These are phyloP conservation scores for Lysandra coridon DNA, from an alignment of 2,888 invertebrate genomes.

Conservation along the genomic window DNA sequence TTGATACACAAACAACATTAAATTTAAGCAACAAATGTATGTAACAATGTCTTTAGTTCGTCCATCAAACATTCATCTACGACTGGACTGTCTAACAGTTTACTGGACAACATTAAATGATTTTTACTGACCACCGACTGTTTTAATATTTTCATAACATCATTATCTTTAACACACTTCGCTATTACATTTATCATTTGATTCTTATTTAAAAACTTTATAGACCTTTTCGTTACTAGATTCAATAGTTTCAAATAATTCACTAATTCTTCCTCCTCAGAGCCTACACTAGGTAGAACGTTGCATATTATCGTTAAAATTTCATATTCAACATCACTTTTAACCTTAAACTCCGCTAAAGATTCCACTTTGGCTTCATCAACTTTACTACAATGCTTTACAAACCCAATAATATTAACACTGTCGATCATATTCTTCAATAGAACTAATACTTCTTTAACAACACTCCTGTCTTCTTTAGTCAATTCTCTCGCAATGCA, in stretches of 20 bases:
- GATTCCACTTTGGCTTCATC: conserved; percentile 45
- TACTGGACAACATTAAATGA: conserved; percentile 53
- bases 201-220: conserved; percentile 60
- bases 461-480: conserved; percentile 48
- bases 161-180: conserved; percentile 50
- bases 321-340: conserved; percentile 65
- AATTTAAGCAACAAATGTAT: conserved; percentile 49
- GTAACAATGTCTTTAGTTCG: conserved; percentile 52
- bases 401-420: conserved; percentile 54
- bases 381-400: conserved; percentile 51
- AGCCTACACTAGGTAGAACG: conserved; percentile 52
- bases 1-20: too few relatives aligned
- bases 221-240: conserved; percentile 57
- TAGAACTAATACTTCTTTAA: conserved; percentile 52
- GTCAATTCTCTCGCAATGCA: conserved; percentile 52
- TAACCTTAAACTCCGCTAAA: conserved; percentile 57
- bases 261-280: conserved; percentile 53
- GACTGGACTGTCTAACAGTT: conserved; percentile 41
- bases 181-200: conserved; percentile 57
- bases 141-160: conserved; percentile 52
- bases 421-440: conserved; percentile 59
- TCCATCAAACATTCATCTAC: conserved; percentile 46
- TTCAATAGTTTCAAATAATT: conserved; percentile 55
- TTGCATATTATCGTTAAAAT: conserved; percentile 56
- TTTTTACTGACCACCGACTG: conserved; percentile 57